These are phyloP conservation scores for Cossypha dichroa DNA, from an alignment of 2,797 vertebrate species.

Conservation along the genomic window DNA sequence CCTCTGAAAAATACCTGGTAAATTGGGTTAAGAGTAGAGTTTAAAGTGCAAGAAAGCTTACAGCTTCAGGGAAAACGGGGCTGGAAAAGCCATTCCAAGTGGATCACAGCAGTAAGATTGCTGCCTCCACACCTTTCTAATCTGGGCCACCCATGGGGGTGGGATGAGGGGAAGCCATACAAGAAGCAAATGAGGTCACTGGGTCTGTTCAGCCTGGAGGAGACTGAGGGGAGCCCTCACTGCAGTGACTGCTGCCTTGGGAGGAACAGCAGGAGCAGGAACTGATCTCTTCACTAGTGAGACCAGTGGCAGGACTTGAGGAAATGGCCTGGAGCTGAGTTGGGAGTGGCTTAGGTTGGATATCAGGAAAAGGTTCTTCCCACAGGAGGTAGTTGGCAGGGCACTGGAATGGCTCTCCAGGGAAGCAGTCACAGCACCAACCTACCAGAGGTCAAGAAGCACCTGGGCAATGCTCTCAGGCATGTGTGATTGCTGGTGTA, in stretches of 20 bases:
- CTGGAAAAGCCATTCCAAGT: not conserved
- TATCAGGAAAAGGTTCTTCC: not conserved
- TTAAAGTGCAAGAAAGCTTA: not conserved
- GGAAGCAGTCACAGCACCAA: not conserved
- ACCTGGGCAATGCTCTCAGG: not conserved
- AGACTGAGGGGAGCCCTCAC: not conserved
- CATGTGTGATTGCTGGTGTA: not conserved
- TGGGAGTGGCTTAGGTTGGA: too few relatives aligned
- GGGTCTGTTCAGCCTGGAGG: not conserved
- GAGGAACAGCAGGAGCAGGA: not conserved
- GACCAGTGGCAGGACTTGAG: accelerated
- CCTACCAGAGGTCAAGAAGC: not conserved
- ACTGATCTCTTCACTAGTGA: accelerated
- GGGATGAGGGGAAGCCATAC: not conserved
- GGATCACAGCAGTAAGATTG: not conserved
- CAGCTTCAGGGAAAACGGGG: not conserved
- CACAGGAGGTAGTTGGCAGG: not conserved
- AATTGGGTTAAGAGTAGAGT: not conserved
- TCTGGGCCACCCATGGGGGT: not conserved
- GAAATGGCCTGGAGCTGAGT: not conserved
- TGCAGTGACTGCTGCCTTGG: not conserved
- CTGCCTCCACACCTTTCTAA: not conserved
- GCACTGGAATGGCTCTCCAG: not conserved
- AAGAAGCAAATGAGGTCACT: accelerated
- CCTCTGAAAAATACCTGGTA: not conserved